Evolutionary conservation across 2,113 vertebrate genomes (phyloP), one percentile per base, ranked within the genome.

Genomic region (Pungitius pungitius): DNA sequence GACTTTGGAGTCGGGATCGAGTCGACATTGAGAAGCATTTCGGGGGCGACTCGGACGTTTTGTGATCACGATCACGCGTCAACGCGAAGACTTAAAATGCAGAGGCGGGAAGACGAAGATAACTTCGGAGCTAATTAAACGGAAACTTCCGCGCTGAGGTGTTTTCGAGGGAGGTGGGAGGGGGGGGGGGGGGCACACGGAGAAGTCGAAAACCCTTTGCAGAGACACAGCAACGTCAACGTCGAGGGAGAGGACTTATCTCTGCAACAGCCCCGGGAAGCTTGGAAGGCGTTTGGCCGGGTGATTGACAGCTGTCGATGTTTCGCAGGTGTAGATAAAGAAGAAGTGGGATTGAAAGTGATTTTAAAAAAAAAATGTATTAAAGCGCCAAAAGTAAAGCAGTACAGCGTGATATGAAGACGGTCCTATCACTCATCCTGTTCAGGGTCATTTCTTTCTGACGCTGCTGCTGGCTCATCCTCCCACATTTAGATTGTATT

Each of bases 61-160:
- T n/a, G n/a, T n/a, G n/a, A n/a, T n/a, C n/a, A n/a, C n/a, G n/a
- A n/a, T n/a, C n/a, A n/a, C n/a, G n/a, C n/a, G n/a, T n/a, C n/a
- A n/a, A n/a, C n/a, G n/a, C n/a, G n/a, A n/a, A n/a, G n/a, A n/a
- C n/a, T n/a, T 51, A 77, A 52, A 54, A 54, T 64, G 24, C 59
- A 17, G n/a, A 40, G n/a, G 30, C 35, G 49, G 24, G 80, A 73
- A 35, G 1, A 56, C 63, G 57, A 63, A 58, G 27, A 66, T 81
- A 61, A 80, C 77, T 62, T 69, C 66, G 75, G 62, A 42, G 6
- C 60, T 68, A 64, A 58, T 80, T 70, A 75, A 73, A 68, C 43
- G 22, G 55, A 81, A 76, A 77, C 59, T 55, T 65, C 73, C 62
- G 52, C 17, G 40, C 30, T 27, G 69, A 59, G 75, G 47, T 45